Base-by-base conservation (phyloP, 1,140 invertebrate genomes). In the Drosophila lacteicornis region DNA sequence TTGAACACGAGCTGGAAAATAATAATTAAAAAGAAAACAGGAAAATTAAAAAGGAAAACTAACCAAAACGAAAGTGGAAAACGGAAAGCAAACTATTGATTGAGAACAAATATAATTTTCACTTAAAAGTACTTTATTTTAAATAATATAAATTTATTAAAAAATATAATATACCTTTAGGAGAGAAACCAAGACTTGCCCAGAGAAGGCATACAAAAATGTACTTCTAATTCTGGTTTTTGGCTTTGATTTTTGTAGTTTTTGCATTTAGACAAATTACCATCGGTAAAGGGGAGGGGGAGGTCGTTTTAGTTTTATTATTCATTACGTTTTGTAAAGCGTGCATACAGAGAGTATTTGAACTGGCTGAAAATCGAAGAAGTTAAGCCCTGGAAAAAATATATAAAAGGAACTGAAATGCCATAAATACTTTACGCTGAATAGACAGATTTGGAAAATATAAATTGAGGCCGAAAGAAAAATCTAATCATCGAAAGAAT, bases 1-100 rank as follows among this genome's bases (percentile, higher is more conserved):
- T 59, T 38, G 57, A 38, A 65, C 76, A 59, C 53, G 51, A 43
- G 42, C 43, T 45, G 59, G 55, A 70, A 71, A 70, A 53, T 38
- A 47, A 47, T 36, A 69, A 56, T 70, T 56, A 68, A 40, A 63
- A 40, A 12, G 36, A n/a, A n/a, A 25, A 40, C 7, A 1, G 17
- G 13, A 17, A 30, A 38, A 42, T 19, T 47, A 47, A 55, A 59
- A 38, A 12, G 51, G 17, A 15, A 38, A 40, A 27, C 33, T 13
- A 3, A 12, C 30, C 30, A 17, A 3, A 38, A 9, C 5, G 15
- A 36, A 58, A 25, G 61, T 33, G 25, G 61, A 42, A 40, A 45
- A 9, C 15, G 22, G 17, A 6, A 13, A 19, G 25, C 22, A 27
- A 46, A 59, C 42, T 19, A 30, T 59, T 17, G 30, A 38, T 55